Percentiles rank a stretch among this genome's conserved stretches.
Conservation (phyloP, 2,888 invertebrate species). For the Drosophila rubida region DNA sequence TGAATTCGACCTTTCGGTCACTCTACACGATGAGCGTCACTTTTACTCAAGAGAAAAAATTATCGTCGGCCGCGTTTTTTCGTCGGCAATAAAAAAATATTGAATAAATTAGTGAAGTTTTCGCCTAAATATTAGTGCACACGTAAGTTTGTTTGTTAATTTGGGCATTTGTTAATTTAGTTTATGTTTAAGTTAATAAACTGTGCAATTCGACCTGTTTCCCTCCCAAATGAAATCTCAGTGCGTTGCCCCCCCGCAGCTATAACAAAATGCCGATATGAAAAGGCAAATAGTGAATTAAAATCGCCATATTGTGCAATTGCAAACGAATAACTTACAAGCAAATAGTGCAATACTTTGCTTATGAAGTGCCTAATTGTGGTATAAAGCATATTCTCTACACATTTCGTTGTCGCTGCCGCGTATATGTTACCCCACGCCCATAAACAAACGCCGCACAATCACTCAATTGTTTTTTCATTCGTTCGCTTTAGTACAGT, state of each 20-base stretch:
- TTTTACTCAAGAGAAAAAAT: constrained; percentile 46
- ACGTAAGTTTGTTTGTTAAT: constrained; percentile 44
- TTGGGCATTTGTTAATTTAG: not conserved
- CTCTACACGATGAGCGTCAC: constrained; percentile 44
- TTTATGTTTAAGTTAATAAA: not conserved
- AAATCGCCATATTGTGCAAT: constrained; percentile 69
- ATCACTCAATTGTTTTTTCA: constrained; percentile 54
- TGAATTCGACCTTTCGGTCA: not conserved
- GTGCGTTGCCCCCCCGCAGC: constrained; percentile 56
- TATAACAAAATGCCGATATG: constrained; percentile 56
- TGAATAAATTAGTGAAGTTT: constrained; percentile 39
- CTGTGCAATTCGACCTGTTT: not conserved
- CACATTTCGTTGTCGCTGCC: constrained; percentile 34
- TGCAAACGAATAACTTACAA: not conserved
- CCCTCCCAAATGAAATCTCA: constrained; percentile 24
- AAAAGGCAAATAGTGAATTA: constrained; percentile 62
- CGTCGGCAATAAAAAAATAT: constrained; percentile 34
- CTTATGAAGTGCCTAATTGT: not conserved
- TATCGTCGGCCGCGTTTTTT: constrained; percentile 64
- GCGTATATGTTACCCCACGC: constrained; percentile 58
- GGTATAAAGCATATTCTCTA: constrained; percentile 26
- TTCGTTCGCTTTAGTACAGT: constrained; percentile 78
- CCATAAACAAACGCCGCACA: constrained; percentile 77
- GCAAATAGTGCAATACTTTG: not conserved
- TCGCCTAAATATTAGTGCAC: constrained; percentile 8